A percentile compares a stretch with the other conserved stretches of the same genome.
These are phyloP conservation scores for Caenorhabditis macrosperma DNA, from an alignment of 2,888 invertebrate species.

Conservation along the genomic window DNA sequence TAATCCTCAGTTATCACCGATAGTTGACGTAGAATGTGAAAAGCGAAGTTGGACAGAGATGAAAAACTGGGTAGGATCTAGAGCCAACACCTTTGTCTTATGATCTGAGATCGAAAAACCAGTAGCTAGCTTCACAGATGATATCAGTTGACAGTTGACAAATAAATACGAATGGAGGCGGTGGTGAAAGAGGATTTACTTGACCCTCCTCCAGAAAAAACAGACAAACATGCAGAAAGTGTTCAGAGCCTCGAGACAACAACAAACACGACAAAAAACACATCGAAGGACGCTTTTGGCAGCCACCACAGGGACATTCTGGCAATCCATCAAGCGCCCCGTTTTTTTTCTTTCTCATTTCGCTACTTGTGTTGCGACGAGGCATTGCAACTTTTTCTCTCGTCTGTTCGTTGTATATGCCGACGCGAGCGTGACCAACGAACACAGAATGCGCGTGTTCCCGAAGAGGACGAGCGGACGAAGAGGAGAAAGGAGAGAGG, in stretches of 20 bases:
- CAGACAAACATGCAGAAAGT: slow-evolving; percentile 21
- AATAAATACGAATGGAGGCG: slow-evolving; percentile 31
- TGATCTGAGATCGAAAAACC: slow-evolving; percentile 15
- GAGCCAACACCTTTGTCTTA: neutral
- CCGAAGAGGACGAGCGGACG: neutral
- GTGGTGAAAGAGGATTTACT: neutral
- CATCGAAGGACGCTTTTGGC: neutral
- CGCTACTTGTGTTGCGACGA: slow-evolving; percentile 18
- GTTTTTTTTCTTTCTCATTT: slow-evolving; percentile 24
- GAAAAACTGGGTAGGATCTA: neutral
- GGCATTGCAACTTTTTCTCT: slow-evolving; percentile 29
- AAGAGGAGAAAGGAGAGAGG: neutral
- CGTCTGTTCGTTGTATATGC: slow-evolving; percentile 5
- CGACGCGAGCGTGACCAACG: slow-evolving; percentile 20
- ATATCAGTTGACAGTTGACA: slow-evolving; percentile 30
- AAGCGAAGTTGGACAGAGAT: neutral
- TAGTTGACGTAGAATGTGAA: too few species aligned
- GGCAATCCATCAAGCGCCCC: slow-evolving; percentile 41
- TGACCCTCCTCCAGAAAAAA: slow-evolving; percentile 22
- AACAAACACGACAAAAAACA: slow-evolving; percentile 5
- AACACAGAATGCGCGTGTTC: slow-evolving; percentile 21
- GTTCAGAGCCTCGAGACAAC: neutral
- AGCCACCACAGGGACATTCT: slow-evolving; percentile 6
- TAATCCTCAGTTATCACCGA: too few species aligned
- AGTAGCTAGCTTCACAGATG: slow-evolving; percentile 2